Percentiles rank a stretch among this genome's conserved stretches.
phyloP scores from a whole-genome alignment of 2,888 invertebrate species.

The Spatulosminthurus flaviceps region DNA sequence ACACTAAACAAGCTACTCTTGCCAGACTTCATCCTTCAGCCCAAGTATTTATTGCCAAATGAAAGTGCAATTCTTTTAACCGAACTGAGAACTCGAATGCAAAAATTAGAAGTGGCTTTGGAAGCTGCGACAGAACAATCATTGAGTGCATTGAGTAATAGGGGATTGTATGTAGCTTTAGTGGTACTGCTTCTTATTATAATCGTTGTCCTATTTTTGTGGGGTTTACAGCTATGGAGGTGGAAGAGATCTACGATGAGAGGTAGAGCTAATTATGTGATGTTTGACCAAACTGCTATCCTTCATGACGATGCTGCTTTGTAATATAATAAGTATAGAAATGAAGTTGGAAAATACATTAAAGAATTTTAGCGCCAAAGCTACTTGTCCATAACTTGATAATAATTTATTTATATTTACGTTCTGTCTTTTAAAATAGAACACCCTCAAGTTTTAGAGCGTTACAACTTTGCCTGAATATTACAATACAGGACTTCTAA shows the following conservation, averaged over 20 bases:
- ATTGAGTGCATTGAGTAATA: background rate
- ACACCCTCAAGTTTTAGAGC: too few relatives aligned
- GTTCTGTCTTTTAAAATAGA: too few relatives aligned
- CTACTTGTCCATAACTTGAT: too few relatives aligned
- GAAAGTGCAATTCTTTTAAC: background rate
- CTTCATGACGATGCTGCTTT: constrained; percentile 26
- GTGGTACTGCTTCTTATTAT: background rate
- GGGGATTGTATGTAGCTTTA: constrained; percentile 3
- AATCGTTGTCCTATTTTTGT: background rate
- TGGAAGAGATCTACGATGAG: background rate
- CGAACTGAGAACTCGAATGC: background rate
- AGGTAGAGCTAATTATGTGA: background rate
- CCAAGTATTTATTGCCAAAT: background rate
- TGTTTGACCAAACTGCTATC: constrained; percentile 27
- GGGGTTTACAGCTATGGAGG: constrained; percentile 22
- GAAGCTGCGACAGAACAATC: background rate
- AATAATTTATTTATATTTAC: too few relatives aligned
- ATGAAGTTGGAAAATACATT: too few relatives aligned
- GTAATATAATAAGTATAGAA: background rate
- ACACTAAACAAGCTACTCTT: background rate
- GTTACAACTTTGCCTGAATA: too few relatives aligned
- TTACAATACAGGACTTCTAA: too few relatives aligned
- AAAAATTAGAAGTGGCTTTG: background rate
- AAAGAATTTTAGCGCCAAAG: too few relatives aligned
- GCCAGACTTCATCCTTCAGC: background rate